A percentile compares a stretch with the other conserved stretches of the same genome.
These are phyloP conservation scores for Eptesicus fuscus DNA, from an alignment of 2,113 vertebrate species.

Conservation along the genomic window DNA sequence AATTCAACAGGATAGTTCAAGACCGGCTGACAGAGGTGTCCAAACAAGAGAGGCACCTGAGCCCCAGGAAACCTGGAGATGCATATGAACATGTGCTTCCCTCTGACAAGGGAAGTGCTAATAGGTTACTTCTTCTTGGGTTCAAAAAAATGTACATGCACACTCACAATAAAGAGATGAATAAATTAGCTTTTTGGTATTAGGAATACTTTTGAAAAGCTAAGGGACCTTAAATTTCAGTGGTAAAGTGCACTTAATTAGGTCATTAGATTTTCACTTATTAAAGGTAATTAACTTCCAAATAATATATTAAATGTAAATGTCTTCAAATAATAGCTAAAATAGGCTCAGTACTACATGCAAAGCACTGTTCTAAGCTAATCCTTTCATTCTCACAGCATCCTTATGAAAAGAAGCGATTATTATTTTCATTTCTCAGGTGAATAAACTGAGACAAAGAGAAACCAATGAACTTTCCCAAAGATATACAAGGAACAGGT, in stretches of 20 bases:
- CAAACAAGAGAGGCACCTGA: neutral
- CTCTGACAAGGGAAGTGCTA: neutral
- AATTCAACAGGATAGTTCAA: slow-evolving; percentile 24
- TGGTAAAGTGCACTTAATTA: neutral
- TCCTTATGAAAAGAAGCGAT: neutral
- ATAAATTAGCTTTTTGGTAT: slow-evolving; percentile 14
- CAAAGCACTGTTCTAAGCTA: neutral
- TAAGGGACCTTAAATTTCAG: neutral
- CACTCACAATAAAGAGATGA: neutral
- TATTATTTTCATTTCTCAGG: neutral
- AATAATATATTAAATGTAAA: neutral
- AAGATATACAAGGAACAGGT: neutral
- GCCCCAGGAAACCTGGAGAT: neutral
- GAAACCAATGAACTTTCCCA: neutral
- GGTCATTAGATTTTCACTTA: neutral
- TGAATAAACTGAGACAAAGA: neutral
- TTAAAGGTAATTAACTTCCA: neutral
- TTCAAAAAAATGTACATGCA: slow-evolving; percentile 4
- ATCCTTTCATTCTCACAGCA: neutral
- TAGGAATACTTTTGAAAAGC: neutral
- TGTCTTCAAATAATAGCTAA: neutral
- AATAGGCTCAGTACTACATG: neutral
- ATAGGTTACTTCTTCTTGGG: neutral
- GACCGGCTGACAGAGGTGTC: neutral
- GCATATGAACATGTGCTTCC: neutral